Percentiles rank a stretch among this genome's conserved stretches.
Evolutionary conservation across 2,113 vertebrate genomes (phyloP).

Genomic region (Phaetusa simplex): DNA sequence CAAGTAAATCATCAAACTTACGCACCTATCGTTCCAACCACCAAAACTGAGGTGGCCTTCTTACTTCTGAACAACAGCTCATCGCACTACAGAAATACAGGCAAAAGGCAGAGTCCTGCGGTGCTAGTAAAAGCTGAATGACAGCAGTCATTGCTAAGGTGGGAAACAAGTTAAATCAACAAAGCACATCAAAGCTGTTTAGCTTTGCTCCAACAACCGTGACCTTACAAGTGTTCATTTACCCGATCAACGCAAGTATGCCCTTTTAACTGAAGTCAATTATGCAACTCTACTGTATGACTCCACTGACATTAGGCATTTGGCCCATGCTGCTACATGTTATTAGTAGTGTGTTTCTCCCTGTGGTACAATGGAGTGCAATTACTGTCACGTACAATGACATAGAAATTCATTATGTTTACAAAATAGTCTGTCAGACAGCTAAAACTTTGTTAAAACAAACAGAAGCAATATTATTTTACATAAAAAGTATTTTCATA

Average conservation of each 20-base stretch:
- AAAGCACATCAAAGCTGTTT: background rate
- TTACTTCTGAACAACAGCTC: background rate
- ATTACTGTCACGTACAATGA: background rate
- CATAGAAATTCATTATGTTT: background rate
- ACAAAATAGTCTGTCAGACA: background rate
- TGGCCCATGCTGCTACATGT: background rate
- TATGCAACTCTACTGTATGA: accelerated
- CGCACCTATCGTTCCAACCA: background rate
- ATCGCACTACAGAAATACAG: background rate
- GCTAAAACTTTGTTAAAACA: background rate
- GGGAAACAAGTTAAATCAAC: background rate
- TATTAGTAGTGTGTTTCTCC: background rate
- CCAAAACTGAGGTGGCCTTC: background rate
- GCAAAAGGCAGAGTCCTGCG: background rate
- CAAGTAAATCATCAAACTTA: background rate
- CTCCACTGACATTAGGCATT: background rate
- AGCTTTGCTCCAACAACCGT: background rate
- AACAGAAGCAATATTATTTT: background rate
- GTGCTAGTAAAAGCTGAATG: background rate
- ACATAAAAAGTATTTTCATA: background rate
- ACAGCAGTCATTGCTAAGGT: background rate
- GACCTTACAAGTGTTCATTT: background rate
- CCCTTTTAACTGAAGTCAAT: background rate
- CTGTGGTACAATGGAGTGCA: background rate
- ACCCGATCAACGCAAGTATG: background rate